Percentiles rank a stretch among this genome's conserved stretches.
Conservation (phyloP, 2,888 invertebrate genomes). For the Phorcus lineatus region DNA sequence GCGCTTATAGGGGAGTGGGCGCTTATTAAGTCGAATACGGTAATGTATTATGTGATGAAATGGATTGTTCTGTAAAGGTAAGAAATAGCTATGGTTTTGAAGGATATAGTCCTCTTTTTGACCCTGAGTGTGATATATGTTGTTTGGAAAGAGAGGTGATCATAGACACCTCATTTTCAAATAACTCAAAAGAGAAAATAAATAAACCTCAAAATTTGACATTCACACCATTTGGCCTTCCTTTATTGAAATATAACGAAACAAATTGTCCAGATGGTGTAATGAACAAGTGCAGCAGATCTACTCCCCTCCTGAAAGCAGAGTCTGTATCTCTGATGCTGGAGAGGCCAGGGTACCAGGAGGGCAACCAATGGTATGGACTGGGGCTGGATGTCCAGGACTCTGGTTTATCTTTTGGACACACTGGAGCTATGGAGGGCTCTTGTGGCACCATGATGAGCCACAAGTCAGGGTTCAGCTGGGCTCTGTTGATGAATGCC, state of each 20-base stretch:
- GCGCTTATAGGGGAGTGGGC: too few species aligned
- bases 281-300: too few species aligned
- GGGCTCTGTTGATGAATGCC: constrained; percentile 67
- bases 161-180: too few species aligned
- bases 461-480: constrained; percentile 63
- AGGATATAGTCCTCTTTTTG: too few species aligned
- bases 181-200: too few species aligned
- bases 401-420: constrained; percentile 63
- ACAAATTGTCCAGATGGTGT: too few species aligned
- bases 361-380: constrained; percentile 67
- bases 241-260: background rate
- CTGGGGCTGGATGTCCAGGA: constrained; percentile 69
- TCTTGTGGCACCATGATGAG: constrained; percentile 64
- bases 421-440: constrained; percentile 71
- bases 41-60: too few species aligned
- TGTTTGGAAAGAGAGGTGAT: too few species aligned
- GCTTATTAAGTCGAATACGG: too few species aligned
- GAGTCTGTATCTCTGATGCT: constrained; percentile 49
- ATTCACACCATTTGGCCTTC: background rate
- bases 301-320: constrained; percentile 31
- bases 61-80: too few species aligned
- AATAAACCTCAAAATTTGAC: background rate
- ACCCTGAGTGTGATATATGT: too few species aligned
- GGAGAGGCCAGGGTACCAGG: constrained; percentile 51
- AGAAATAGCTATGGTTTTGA: too few species aligned